These are phyloP conservation scores for Patiria miniata DNA, from an alignment of 35 echinoderm and acorn worm species.

Conservation along the genomic window DNA sequence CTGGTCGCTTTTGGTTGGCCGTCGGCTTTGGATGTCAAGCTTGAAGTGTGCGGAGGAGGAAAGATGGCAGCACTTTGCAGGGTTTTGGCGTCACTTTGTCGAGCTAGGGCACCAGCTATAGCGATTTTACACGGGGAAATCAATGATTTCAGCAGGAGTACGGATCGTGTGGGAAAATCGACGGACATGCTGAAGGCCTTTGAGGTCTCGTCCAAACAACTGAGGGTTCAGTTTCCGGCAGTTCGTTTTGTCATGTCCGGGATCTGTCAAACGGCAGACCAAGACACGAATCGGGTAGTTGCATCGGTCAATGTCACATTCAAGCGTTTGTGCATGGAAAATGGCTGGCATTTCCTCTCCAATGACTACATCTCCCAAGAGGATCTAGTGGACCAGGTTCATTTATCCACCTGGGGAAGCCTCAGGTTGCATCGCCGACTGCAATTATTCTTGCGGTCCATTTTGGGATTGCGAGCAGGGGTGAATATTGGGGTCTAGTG, in stretches of 20 bases:
- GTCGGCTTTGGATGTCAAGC: background rate
- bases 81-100: background rate
- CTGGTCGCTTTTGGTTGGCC: background rate
- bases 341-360: no score
- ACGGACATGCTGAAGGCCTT: background rate
- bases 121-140: no score
- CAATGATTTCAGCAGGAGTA: no score
- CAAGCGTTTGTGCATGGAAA: no score
- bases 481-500: background rate
- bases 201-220: background rate
- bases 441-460: background rate
- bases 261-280: no score
- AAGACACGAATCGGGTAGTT: no score
- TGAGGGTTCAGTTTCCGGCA: background rate
- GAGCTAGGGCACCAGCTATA: background rate
- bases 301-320: no score
- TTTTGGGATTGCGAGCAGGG: background rate
- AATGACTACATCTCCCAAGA: background rate
- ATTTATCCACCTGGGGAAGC: background rate
- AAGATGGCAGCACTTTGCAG: background rate
- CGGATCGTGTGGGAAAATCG: background rate
- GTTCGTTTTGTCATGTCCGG: no score
- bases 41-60: background rate
- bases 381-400: background rate
- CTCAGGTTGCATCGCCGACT: background rate